These are phyloP conservation scores for Macroglossus sobrinus DNA, from an alignment of 2,113 vertebrate genomes.

Conservation along the genomic window DNA sequence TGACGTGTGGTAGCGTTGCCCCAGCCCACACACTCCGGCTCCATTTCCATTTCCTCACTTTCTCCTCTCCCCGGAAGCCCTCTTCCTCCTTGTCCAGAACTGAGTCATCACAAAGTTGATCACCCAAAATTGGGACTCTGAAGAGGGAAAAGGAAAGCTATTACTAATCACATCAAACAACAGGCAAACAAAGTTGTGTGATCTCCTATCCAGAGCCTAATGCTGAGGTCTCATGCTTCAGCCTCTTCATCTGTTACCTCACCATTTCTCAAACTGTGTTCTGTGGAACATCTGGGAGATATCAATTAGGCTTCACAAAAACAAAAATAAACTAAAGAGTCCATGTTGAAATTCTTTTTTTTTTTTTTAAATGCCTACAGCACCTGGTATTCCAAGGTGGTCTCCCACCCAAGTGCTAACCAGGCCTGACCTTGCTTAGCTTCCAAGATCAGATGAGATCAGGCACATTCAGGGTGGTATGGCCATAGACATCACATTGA, in stretches of 20 bases:
- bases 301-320: not conserved
- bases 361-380: too few relatives aligned
- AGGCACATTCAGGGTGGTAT: too few relatives aligned
- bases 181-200: not conserved
- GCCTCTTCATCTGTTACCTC: not conserved
- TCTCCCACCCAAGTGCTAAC: too few relatives aligned
- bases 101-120: not conserved
- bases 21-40: not conserved
- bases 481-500: not conserved
- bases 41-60: not conserved
- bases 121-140: not conserved
- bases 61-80: not conserved
- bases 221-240: not conserved
- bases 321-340: not conserved
- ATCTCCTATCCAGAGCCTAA: not conserved
- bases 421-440: too few relatives aligned
- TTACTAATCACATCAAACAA: not conserved
- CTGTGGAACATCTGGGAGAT: not conserved
- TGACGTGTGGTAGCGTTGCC: fast-evolving
- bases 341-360: not conserved
- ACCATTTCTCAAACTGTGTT: not conserved
- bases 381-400: too few relatives aligned
- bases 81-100: not conserved
- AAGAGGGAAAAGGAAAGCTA: not conserved
- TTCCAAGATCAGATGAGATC: too few relatives aligned